A percentile compares a stretch with the other conserved stretches of the same genome.
These are phyloP conservation scores for Acrocyrtus sp. DNA, from an alignment of 2,888 invertebrate species.

Conservation along the genomic window DNA sequence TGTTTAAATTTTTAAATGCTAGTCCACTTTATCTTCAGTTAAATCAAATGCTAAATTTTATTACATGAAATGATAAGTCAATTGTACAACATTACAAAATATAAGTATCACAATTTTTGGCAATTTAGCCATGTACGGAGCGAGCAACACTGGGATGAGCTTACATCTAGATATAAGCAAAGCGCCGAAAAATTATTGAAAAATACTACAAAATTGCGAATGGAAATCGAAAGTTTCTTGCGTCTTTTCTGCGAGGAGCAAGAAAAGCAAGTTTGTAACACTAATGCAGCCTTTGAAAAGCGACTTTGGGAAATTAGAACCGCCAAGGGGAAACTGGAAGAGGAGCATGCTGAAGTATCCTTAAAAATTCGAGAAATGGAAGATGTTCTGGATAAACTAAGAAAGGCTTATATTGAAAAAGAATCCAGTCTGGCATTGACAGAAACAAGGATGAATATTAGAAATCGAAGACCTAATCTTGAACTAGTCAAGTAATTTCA, in stretches of 20 bases:
- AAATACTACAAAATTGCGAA: slow-evolving; percentile 5
- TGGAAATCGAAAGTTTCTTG: slow-evolving; percentile 44
- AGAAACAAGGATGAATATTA: slow-evolving; percentile 31
- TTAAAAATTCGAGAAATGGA: slow-evolving; percentile 51
- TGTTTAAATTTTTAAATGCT: no score
- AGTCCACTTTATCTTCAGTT: no score
- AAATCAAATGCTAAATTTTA: no score
- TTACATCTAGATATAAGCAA: slow-evolving; percentile 27
- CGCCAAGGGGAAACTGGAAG: slow-evolving; percentile 39
- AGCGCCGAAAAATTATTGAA: slow-evolving; percentile 27
- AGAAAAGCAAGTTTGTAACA: slow-evolving; percentile 45
- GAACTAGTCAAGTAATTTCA: slow-evolving; percentile 47
- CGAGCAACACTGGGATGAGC: slow-evolving; percentile 43
- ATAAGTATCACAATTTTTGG: neutral
- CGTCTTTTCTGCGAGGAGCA: slow-evolving; percentile 36
- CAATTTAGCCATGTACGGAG: slow-evolving; percentile 17
- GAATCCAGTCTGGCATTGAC: slow-evolving; percentile 41
- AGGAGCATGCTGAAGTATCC: slow-evolving; percentile 39
- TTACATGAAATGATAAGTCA: no score
- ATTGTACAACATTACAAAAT: neutral
- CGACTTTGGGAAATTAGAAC: slow-evolving; percentile 22
- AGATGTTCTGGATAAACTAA: slow-evolving; percentile 35
- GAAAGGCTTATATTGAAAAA: slow-evolving; percentile 41
- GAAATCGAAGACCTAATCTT: slow-evolving; percentile 42
- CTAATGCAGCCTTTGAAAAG: slow-evolving; percentile 49